Conservation (phyloP, 1,140 invertebrate species). For the Reticulitermes speratus region DNA sequence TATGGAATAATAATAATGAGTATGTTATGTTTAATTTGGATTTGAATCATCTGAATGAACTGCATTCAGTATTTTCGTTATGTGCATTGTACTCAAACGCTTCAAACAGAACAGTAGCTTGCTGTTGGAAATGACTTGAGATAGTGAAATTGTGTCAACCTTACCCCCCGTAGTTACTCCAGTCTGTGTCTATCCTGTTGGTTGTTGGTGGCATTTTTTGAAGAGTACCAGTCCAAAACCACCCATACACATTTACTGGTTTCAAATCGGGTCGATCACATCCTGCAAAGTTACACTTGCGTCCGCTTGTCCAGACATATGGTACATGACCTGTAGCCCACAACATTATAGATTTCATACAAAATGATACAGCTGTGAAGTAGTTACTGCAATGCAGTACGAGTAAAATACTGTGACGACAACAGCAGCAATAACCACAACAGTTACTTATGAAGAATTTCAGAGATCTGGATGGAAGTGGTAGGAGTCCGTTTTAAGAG, state of each 20-base stretch:
- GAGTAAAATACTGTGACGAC: too few species aligned
- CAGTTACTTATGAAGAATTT: too few species aligned
- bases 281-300: slow-evolving; percentile 45
- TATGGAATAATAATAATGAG: slow-evolving; percentile 31
- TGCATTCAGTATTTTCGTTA: neutral
- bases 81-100: slow-evolving; percentile 27
- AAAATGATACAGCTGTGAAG: too few species aligned
- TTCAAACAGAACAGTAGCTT: neutral
- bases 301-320: slow-evolving; percentile 46
- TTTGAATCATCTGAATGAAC: neutral
- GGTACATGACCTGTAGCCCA: slow-evolving; percentile 25
- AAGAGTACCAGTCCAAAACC: slow-evolving; percentile 46
- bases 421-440: too few species aligned
- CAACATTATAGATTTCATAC: neutral
- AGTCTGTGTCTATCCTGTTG: slow-evolving; percentile 43
- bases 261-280: slow-evolving; percentile 43
- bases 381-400: too few species aligned
- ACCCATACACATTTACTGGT: slow-evolving; percentile 44
- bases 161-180: slow-evolving; percentile 48
- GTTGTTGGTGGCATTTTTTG: slow-evolving; percentile 43
- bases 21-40: too few species aligned
- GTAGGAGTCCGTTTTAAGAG: too few species aligned
- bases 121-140: too few species aligned
- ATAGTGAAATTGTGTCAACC: neutral
- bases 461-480: too few species aligned